These are phyloP conservation scores for Mesoclemmys tuberculata DNA, from an alignment of 2,113 vertebrate genomes.

Conservation along the genomic window DNA sequence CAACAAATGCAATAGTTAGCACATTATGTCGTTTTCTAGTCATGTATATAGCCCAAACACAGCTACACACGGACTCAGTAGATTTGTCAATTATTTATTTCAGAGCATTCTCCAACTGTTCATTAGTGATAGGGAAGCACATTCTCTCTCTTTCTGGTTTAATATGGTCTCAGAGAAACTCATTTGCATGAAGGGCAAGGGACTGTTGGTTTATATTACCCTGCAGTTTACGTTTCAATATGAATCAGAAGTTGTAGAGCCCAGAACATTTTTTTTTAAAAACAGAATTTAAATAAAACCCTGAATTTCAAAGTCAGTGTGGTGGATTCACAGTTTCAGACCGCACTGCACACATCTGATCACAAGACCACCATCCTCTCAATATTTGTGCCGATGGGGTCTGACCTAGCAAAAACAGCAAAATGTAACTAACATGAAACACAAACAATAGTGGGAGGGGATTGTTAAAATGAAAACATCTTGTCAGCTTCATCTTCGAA, in stretches of 20 bases:
- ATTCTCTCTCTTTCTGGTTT: neutral
- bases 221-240: neutral
- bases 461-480: neutral
- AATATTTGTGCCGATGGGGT: neutral
- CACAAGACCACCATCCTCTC: neutral
- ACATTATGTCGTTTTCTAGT: neutral
- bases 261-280: neutral
- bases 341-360: neutral
- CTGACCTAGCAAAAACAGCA: neutral
- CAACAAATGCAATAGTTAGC: neutral
- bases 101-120: neutral
- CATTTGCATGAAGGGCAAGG: neutral
- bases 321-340: neutral
- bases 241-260: conserved; percentile 6
- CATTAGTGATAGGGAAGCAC: neutral
- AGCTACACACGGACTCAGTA: rapidly evolving
- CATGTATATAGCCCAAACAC: neutral
- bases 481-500: neutral
- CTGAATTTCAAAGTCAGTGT: neutral
- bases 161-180: conserved; percentile 6
- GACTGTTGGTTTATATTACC: conserved; percentile 5
- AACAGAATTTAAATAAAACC: neutral
- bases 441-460: neutral
- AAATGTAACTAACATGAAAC: neutral
- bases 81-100: neutral